Conservation (phyloP, 1,140 invertebrate species). For the Hycleus cichorii region DNA sequence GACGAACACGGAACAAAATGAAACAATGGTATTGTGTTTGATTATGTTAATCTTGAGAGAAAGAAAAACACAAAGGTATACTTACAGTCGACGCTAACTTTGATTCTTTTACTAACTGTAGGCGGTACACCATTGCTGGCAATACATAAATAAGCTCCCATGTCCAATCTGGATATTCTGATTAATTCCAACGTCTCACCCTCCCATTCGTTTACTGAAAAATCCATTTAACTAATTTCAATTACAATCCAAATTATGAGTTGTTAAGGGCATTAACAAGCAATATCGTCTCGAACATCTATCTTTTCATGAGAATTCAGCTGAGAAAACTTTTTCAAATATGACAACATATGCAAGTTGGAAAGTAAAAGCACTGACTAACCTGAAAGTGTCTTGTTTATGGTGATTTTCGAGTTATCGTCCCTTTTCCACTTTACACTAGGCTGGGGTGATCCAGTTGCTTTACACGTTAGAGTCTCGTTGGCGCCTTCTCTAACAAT, state of each 20-base stretch:
- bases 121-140: conserved; percentile 71
- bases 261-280: no score
- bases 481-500: conserved; percentile 86
- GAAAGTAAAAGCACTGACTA: conserved; percentile 45
- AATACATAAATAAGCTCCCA: conserved; percentile 86
- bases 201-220: conserved; percentile 71
- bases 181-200: conserved; percentile 77
- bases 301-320: background rate
- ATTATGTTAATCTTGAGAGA: no score
- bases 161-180: conserved; percentile 78
- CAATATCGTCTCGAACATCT: no score
- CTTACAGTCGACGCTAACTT: conserved; percentile 92
- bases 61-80: conserved; percentile 32
- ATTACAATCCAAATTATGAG: background rate
- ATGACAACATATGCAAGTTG: conserved; percentile 13
- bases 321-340: conserved; percentile 5
- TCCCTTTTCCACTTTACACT: conserved; percentile 87
- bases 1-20: background rate
- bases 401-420: conserved; percentile 72
- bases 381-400: conserved; percentile 76
- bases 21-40: background rate
- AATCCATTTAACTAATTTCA: conserved; percentile 7
- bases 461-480: conserved; percentile 79
- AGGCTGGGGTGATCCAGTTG: conserved; percentile 81
- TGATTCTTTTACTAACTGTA: conserved; percentile 81